Conservation (phyloP, 2,797 vertebrate species). For the Cheirogaleus major region DNA sequence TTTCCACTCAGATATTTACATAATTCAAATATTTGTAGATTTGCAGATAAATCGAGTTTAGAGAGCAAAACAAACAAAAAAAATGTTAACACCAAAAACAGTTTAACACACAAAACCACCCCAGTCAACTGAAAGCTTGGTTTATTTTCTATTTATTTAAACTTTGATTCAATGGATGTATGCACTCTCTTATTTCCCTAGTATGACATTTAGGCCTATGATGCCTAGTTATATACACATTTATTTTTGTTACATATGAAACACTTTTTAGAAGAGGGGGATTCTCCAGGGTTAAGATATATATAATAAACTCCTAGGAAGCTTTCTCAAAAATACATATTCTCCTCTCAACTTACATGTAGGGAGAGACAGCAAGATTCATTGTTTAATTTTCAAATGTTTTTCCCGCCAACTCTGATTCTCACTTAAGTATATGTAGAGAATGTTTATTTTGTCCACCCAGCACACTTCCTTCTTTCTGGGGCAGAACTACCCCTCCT, state of each 20-base stretch:
- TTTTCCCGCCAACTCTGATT: background rate
- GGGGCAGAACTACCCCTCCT: background rate
- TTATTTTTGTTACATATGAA: background rate
- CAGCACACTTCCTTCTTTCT: background rate
- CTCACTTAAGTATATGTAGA: background rate
- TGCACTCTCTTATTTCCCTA: background rate
- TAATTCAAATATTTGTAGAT: slow-evolving; percentile 13
- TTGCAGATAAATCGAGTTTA: background rate
- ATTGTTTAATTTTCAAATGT: background rate
- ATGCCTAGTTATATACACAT: background rate
- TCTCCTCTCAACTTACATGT: background rate
- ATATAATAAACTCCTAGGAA: background rate
- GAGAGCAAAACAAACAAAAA: background rate
- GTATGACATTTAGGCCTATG: background rate
- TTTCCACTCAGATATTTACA: background rate
- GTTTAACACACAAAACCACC: background rate
- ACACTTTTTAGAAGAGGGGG: background rate
- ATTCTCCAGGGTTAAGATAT: background rate
- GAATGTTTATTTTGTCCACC: background rate
- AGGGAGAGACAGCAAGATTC: background rate
- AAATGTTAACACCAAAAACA: background rate
- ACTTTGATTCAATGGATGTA: background rate
- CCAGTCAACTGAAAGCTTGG: background rate
- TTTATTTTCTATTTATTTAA: slow-evolving; percentile 30
- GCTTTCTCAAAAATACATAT: background rate